Base-by-base conservation (phyloP, 2,888 invertebrate genomes). In the Eupithecia inturbata region DNA sequence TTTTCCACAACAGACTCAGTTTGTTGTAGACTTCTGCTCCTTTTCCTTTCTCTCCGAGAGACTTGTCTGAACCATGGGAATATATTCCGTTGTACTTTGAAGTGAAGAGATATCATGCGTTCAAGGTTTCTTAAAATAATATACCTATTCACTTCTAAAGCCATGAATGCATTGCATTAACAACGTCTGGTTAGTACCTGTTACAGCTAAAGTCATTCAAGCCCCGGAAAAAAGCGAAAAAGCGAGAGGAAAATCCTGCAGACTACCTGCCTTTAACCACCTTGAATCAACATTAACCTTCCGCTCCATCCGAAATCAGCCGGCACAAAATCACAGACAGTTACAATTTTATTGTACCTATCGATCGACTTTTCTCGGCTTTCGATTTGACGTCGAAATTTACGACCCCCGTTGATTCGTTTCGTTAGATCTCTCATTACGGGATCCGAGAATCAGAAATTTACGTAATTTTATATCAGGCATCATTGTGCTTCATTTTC, bases 311-410 rank as follows among this genome's bases (percentile, higher is more conserved):
- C 39, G 5, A 26, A 26, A 33, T 39, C 19, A 66, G 19, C 26
- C 71, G 28, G 26, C 22, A 62, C 31, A 10, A 57, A 73, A 63
- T 70, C 72, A 66, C 66, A 67, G 71, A 72, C 60, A 71, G 68
- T 31, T 69, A 49, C 68, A 28, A 73, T 68, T 64, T 74, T 66
- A 72, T 74, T 73, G 70, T 71, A 31, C 31, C 31, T 31, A 71
- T 66, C 70, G 74, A 75, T 80, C 72, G 74, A 78, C 77, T 81
- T 84, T 82, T 80, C 79, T 80, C 78, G 75, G 79, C 77, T 81
- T 79, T 79, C 80, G 82, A 80, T 80, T 82, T 76, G 73, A 72
- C 72, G 76, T 73, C 67, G 70, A 76, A 79, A 78, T 79, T 80
- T 77, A 79, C 76, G 74, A 73, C 67, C 76, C 72, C 69, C 77